phyloP scores from a whole-genome alignment of 2,888 invertebrate species.

The Pristionchus fissidentatus region DNA sequence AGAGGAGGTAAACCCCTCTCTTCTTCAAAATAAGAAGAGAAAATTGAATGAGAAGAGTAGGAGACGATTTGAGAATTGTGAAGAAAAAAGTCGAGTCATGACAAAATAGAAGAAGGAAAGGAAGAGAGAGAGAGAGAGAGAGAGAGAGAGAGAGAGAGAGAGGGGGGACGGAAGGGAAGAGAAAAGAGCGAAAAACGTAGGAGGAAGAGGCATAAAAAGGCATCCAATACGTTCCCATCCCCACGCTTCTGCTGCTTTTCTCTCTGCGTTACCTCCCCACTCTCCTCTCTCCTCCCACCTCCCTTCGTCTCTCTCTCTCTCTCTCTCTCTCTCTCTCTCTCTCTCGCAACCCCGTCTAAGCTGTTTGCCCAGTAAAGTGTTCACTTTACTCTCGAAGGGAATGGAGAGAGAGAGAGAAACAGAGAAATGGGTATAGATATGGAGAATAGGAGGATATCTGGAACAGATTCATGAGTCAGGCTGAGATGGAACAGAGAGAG shows the following conservation, averaged over 20 bases:
- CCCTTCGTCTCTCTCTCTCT: too few relatives aligned
- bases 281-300: too few relatives aligned
- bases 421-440: slow-evolving; percentile 40
- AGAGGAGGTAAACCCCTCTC: not conserved
- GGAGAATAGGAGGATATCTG: not conserved
- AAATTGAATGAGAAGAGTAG: not conserved
- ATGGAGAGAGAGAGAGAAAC: not conserved
- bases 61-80: slow-evolving; percentile 13
- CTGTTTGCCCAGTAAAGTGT: slow-evolving; percentile 29
- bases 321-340: slow-evolving; percentile 29
- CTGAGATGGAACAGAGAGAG: slow-evolving; percentile 17
- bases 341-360: slow-evolving; percentile 1
- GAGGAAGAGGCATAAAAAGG: not conserved
- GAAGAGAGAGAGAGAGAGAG: not conserved
- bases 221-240: not conserved
- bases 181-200: not conserved
- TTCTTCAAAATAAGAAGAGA: slow-evolving; percentile 4
- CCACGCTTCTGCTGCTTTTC: not conserved
- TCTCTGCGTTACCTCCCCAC: not conserved
- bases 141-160: not conserved
- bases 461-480: not conserved
- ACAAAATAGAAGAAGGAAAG: not conserved
- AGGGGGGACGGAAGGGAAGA: not conserved
- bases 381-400: slow-evolving; percentile 6
- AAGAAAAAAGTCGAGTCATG: slow-evolving; percentile 2